A percentile compares a stretch with the other conserved stretches of the same genome.
Conservation (phyloP, 2,888 invertebrate genomes). For the Fabriciana adippe region DNA sequence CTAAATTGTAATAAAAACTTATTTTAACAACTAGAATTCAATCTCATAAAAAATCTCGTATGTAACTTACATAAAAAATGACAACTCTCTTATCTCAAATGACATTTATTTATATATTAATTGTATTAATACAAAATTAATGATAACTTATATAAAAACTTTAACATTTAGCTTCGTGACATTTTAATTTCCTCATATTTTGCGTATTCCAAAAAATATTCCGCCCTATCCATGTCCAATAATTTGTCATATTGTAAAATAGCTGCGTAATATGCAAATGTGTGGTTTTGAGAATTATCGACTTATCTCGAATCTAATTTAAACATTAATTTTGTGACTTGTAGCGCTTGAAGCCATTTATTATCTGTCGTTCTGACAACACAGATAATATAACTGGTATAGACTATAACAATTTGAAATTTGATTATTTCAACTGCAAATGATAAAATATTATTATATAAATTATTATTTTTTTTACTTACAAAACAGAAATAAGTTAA, state of each 20-base stretch:
- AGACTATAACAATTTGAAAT: slow-evolving; percentile 27
- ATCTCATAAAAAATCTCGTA: neutral
- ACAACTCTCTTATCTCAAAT: neutral
- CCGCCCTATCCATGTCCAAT: slow-evolving; percentile 8
- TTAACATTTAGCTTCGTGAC: neutral
- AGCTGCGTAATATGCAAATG: slow-evolving; percentile 28
- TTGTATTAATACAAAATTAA: neutral
- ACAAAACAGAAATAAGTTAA: neutral
- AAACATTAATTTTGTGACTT: slow-evolving; percentile 34
- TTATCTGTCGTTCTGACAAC: slow-evolving; percentile 31
- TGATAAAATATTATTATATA: slow-evolving; percentile 20
- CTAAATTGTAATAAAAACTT: neutral
- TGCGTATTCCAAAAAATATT: slow-evolving; percentile 9
- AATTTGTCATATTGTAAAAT: slow-evolving; percentile 26
- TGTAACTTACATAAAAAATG: neutral
- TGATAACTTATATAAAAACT: slow-evolving; percentile 1
- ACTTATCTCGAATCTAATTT: slow-evolving; percentile 33
- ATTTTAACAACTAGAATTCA: neutral
- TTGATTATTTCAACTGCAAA: slow-evolving; percentile 20
- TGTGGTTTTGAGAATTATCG: slow-evolving; percentile 32
- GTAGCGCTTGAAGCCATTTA: slow-evolving; percentile 31
- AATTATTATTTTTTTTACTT: slow-evolving; percentile 4
- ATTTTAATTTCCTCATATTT: slow-evolving; percentile 3
- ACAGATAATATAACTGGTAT: slow-evolving; percentile 29
- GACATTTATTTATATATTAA: slow-evolving; percentile 14